phyloP scores from a whole-genome alignment of 2,113 vertebrate genomes.

The Dolichallabes microphthalmus region DNA sequence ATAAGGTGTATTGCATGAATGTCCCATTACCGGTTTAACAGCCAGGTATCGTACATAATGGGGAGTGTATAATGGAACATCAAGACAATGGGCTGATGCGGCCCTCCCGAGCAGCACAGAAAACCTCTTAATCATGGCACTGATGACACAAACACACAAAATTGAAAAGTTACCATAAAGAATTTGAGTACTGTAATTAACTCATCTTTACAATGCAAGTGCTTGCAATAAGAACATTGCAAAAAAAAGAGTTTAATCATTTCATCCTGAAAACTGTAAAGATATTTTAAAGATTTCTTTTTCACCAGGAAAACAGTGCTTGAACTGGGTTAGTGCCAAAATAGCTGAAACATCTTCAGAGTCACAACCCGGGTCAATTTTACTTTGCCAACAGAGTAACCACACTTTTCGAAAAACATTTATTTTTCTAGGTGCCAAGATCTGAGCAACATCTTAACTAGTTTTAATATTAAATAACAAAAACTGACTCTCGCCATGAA shows the following conservation, averaged over 20 bases:
- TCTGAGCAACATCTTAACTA: background rate
- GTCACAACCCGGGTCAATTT: background rate
- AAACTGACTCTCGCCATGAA: too few relatives aligned
- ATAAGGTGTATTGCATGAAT: background rate
- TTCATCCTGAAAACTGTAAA: too few relatives aligned
- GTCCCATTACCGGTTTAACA: slow-evolving; percentile 49
- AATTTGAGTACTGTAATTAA: background rate
- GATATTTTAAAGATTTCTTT: too few relatives aligned
- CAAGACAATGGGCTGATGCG: slow-evolving; percentile 12
- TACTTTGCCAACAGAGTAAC: background rate
- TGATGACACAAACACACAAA: slow-evolving; percentile 18
- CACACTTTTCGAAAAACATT: background rate
- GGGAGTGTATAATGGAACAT: background rate
- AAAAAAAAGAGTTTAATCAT: background rate
- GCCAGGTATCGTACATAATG: slow-evolving; percentile 48
- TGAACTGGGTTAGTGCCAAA: background rate
- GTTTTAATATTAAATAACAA: too few relatives aligned
- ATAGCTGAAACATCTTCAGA: background rate
- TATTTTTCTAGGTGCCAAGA: background rate
- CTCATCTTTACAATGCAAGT: background rate
- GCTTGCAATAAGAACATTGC: background rate
- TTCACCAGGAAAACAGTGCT: background rate
- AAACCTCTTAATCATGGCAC: slow-evolving; percentile 38
- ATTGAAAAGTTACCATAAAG: background rate
- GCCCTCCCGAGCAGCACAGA: slow-evolving; percentile 34